A percentile compares a stretch with the other conserved stretches of the same genome.
These are phyloP conservation scores for Ranitomeya imitator DNA, from an alignment of 2,113 vertebrate species.

Conservation along the genomic window DNA sequence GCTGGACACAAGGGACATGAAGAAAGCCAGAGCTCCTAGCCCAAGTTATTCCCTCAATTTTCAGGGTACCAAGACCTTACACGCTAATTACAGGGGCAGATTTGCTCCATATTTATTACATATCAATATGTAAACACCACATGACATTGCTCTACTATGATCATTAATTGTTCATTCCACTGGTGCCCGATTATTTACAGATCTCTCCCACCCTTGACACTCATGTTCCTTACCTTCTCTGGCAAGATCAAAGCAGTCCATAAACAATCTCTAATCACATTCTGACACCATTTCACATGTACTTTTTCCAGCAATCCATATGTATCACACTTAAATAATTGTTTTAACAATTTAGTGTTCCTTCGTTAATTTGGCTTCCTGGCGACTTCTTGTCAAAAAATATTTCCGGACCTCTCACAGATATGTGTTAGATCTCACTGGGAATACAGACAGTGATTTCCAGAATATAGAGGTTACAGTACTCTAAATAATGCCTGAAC, in stretches of 20 bases:
- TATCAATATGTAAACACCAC: slow-evolving; percentile 46
- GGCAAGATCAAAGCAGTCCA: not conserved
- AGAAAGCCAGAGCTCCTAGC: slow-evolving; percentile 85
- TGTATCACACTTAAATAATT: not conserved
- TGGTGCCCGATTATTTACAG: not conserved
- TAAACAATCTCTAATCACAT: not conserved
- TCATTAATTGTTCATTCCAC: slow-evolving; percentile 17
- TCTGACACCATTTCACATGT: not conserved
- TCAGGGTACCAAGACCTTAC: slow-evolving; percentile 51
- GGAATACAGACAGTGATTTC: not conserved
- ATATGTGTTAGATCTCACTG: not conserved
- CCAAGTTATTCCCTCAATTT: not conserved
- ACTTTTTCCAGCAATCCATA: not conserved
- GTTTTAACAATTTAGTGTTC: not conserved
- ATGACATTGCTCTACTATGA: slow-evolving; percentile 33
- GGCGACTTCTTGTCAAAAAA: not conserved
- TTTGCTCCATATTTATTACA: slow-evolving; percentile 54
- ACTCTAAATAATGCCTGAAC: not conserved
- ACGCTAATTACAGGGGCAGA: slow-evolving; percentile 40
- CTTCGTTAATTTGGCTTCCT: not conserved
- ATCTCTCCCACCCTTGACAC: not conserved
- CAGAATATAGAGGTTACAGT: not conserved
- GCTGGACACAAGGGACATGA: slow-evolving; percentile 77
- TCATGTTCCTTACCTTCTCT: not conserved
- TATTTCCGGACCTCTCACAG: not conserved